Base-by-base conservation (phyloP, 1,140 invertebrate species). In the Nymphalis io region DNA sequence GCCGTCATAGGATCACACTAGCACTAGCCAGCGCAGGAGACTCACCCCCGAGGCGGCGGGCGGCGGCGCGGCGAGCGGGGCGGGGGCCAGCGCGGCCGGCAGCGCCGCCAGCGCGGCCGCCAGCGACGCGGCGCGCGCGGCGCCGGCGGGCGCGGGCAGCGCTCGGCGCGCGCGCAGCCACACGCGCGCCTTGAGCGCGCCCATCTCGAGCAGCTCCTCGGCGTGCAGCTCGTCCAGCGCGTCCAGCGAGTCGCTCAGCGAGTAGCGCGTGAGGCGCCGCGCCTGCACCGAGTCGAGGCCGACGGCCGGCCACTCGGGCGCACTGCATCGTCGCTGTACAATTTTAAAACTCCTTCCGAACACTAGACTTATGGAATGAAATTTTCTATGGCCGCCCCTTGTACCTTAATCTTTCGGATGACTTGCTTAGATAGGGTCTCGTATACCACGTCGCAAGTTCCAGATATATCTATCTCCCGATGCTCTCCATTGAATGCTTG, bases 371-470 rank as follows among this genome's bases (percentile, higher is more conserved):
- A 15, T 0, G 15, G 13, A 44, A n/a, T 15, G 13, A 15, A 2
- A 16, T 44, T 15, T n/a, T 3, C 42, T 2, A 5, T 12, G n/a
- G 3, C 1, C n/a, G n/a, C 15, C 12, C 8, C 3, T 8, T 16
- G 16, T 53, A 89, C 87, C 80, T 89, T 89, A 20, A 81, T 81
- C 60, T 90, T 90, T 21, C 83, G 71, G 46, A 90, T 78, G 12
- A 73, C 70, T 3, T 80, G 64, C 20, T 40, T 48, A 0, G 82
- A 81, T 0, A 80, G 10, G 1, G 75, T 78, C 48, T 90, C 85
- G 60, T 90, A 89, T 1, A 72, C 44, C 0, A 87, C 79, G 8
- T 64, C 55, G 23, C 87, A 90, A 0, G 38, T 40, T 15, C 88
- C 88, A 0, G 85, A 84, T 10, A 82, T 48, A 23, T 90, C 88